These are phyloP conservation scores for Lagopus leucura DNA, from an alignment of 2,113 vertebrate species.

Conservation along the genomic window DNA sequence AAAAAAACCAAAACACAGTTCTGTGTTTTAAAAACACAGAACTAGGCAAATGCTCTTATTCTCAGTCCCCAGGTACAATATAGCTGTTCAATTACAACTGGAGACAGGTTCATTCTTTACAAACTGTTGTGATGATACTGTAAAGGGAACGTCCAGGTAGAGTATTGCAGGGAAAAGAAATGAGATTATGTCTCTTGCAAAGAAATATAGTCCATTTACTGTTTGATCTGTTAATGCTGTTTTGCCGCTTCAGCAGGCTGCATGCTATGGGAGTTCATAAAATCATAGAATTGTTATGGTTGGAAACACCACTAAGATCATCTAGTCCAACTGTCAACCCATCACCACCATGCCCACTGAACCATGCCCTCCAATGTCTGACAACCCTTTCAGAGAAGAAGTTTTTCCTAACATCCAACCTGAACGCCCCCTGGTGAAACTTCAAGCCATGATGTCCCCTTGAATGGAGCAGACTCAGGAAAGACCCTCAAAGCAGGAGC, in stretches of 20 bases:
- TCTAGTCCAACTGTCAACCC: too few relatives aligned
- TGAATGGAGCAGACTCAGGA: too few relatives aligned
- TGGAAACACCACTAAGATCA: too few relatives aligned
- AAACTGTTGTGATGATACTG: background rate
- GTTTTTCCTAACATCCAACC: too few relatives aligned
- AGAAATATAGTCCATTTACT: background rate
- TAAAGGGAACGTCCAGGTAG: background rate
- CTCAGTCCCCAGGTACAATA: background rate
- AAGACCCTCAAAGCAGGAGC: background rate
- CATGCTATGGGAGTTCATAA: background rate
- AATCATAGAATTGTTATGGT: too few relatives aligned
- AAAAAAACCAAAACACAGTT: background rate
- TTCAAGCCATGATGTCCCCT: too few relatives aligned
- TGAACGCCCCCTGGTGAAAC: too few relatives aligned
- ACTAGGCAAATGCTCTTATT: background rate
- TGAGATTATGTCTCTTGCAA: background rate
- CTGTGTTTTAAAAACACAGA: background rate
- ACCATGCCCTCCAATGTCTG: too few relatives aligned
- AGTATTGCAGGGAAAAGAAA: background rate
- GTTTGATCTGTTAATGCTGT: background rate
- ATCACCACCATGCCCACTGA: too few relatives aligned
- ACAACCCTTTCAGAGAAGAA: too few relatives aligned
- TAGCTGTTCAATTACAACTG: background rate
- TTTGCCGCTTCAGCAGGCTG: background rate
- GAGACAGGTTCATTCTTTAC: background rate